Conservation (phyloP, 2,797 vertebrate genomes). For the Onychomys leucogaster region DNA sequence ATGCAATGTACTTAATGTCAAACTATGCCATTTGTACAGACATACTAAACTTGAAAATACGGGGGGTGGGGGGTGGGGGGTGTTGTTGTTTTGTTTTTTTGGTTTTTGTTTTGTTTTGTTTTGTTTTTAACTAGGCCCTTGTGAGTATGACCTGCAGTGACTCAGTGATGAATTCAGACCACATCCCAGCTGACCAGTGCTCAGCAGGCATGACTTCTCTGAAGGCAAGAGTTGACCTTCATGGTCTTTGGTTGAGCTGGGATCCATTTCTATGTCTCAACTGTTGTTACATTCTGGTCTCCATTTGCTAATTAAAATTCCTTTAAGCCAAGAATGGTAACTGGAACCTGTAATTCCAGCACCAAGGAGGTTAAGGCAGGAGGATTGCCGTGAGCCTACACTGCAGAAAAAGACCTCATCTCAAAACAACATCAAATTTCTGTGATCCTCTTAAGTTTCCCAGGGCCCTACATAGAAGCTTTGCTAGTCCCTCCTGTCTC, state of each 20-base stretch:
- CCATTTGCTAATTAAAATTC: conserved; percentile 16
- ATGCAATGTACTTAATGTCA: not conserved
- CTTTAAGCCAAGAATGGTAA: not conserved
- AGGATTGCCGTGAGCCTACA: not conserved
- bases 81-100: too few species aligned
- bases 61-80: too few species aligned
- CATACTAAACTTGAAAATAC: conserved; percentile 46
- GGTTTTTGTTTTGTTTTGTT: not conserved
- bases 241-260: not conserved
- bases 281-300: conserved; percentile 13
- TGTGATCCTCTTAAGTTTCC: not conserved
- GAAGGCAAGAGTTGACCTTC: not conserved
- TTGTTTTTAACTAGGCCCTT: not conserved
- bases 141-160: conserved; percentile 8
- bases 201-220: not conserved
- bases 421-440: not conserved
- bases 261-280: not conserved
- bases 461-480: not conserved
- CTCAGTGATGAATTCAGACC: conserved; percentile 26
- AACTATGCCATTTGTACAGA: conserved; percentile 60
- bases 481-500: not conserved
- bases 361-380: not conserved
- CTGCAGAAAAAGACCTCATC: not conserved
- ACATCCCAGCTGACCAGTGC: not conserved
- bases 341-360: not conserved